Evolutionary conservation across 2,888 invertebrate species (phyloP).

Genomic region (Belgica antarctica): DNA sequence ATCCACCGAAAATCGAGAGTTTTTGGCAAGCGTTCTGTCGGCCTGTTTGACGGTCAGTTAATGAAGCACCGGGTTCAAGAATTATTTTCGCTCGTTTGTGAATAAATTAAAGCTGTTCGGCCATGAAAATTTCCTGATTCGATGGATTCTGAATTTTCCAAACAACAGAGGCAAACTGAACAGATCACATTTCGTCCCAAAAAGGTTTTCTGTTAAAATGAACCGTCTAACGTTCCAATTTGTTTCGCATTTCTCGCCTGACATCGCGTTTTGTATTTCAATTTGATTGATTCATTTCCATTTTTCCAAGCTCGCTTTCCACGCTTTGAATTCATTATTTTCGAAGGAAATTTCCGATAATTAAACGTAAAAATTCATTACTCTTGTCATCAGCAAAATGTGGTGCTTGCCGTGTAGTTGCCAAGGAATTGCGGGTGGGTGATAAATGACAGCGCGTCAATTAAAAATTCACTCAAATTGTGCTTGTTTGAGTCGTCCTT

Average conservation of each 20-base stretch:
- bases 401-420: too few species aligned
- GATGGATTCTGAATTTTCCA: background rate
- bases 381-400: too few species aligned
- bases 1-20: background rate
- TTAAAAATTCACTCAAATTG: too few species aligned
- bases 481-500: too few species aligned
- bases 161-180: background rate
- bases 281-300: too few species aligned
- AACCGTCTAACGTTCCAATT: background rate
- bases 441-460: too few species aligned
- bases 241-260: background rate
- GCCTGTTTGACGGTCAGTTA: background rate
- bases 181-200: background rate
- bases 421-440: too few species aligned
- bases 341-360: too few species aligned
- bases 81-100: background rate
- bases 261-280: slow-evolving; percentile 10
- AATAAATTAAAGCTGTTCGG: background rate
- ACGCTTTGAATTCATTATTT: too few species aligned
- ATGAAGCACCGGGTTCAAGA: background rate
- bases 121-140: too few species aligned
- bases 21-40: background rate
- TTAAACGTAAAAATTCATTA: too few species aligned
- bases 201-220: slow-evolving; percentile 1
- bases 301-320: too few species aligned